These are phyloP conservation scores for Hedychridium roseum DNA, from an alignment of 2,888 invertebrate genomes.

Conservation along the genomic window DNA sequence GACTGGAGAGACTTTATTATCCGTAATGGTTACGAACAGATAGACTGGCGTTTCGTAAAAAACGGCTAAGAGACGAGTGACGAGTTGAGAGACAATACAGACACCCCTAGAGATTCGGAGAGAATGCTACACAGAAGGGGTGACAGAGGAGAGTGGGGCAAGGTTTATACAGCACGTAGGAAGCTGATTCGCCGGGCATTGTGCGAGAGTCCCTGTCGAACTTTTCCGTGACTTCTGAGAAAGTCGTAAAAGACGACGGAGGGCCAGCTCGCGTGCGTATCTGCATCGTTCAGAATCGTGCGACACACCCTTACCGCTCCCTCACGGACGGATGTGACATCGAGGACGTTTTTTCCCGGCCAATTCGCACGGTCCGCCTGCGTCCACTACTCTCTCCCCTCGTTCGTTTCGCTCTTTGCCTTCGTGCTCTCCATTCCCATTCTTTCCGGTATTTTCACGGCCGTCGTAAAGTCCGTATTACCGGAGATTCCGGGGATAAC, in stretches of 20 bases:
- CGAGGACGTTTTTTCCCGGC: slow-evolving; percentile 37
- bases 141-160: slow-evolving; percentile 22
- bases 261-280: slow-evolving; percentile 31
- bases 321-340: slow-evolving; percentile 43
- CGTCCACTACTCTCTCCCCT: neutral
- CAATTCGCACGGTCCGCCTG: slow-evolving; percentile 16
- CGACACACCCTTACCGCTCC: slow-evolving; percentile 36
- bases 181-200: slow-evolving; percentile 46
- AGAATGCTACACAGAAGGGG: slow-evolving; percentile 18
- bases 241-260: slow-evolving; percentile 49
- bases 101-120: too few relatives aligned
- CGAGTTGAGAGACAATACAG: slow-evolving; percentile 50
- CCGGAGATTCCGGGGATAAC: too few relatives aligned
- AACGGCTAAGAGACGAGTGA: slow-evolving; percentile 6
- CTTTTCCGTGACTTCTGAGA: slow-evolving; percentile 54
- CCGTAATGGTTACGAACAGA: too few relatives aligned
- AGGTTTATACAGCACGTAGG: slow-evolving; percentile 27
- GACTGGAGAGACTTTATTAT: too few relatives aligned
- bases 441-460: too few relatives aligned
- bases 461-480: too few relatives aligned
- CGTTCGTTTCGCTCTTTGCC: neutral
- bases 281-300: slow-evolving; percentile 17
- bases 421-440: slow-evolving; percentile 2
- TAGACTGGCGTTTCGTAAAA: too few relatives aligned
- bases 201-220: slow-evolving; percentile 50